These are phyloP conservation scores for Pimpla rufipes DNA, from an alignment of 2,888 invertebrate genomes.

Conservation along the genomic window DNA sequence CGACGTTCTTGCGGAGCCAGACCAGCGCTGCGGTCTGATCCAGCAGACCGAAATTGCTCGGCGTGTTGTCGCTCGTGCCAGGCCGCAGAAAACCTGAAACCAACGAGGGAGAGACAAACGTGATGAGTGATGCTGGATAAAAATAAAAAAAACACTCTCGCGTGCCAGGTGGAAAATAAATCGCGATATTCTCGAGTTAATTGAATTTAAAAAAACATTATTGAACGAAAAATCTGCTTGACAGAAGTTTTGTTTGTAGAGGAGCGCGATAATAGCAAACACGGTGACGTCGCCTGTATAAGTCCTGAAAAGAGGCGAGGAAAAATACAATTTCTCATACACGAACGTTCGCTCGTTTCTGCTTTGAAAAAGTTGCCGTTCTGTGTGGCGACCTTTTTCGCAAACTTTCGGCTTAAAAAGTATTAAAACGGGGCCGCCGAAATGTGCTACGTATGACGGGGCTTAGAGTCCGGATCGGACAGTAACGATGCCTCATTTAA, in stretches of 20 bases:
- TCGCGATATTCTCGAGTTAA: no score
- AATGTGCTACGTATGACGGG: neutral
- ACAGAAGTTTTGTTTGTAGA: no score
- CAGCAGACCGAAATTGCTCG: constrained; percentile 96
- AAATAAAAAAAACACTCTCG: neutral
- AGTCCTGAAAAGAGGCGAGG: no score
- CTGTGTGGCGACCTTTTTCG: no score
- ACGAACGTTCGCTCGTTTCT: no score
- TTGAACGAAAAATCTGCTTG: no score
- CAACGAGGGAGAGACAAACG: constrained; percentile 28
- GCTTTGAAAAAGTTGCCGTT: no score
- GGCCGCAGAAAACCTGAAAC: constrained; percentile 92
- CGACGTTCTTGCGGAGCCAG: constrained; percentile 98
- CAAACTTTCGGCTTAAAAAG: no score
- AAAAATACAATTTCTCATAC: no score
- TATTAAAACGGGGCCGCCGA: neutral
- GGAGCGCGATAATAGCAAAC: no score
- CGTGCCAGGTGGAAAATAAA: neutral
- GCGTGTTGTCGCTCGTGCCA: constrained; percentile 90
- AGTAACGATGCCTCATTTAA: constrained; percentile 26
- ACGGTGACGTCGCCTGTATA: no score
- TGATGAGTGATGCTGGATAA: neutral
- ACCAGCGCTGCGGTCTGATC: constrained; percentile 97
- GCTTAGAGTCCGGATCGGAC: constrained; percentile 12
- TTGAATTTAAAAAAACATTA: no score